Conservation (phyloP, 2,888 invertebrate genomes). For the Aricia artaxerxes region DNA sequence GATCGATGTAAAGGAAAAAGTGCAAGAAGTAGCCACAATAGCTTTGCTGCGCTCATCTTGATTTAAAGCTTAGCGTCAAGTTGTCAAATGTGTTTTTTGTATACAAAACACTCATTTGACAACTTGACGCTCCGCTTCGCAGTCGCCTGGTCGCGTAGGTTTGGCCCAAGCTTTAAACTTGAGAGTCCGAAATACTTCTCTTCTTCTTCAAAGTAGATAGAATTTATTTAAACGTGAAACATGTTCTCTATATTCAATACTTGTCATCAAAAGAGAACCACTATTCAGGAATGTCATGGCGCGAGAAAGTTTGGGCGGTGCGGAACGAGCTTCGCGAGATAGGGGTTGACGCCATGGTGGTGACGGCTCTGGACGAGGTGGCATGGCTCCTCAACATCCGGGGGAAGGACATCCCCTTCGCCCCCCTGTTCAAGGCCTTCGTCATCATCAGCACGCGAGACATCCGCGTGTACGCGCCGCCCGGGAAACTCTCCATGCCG, state of each 20-base stretch:
- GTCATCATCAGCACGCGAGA: slow-evolving; percentile 83
- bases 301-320: slow-evolving; percentile 85
- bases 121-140: no score
- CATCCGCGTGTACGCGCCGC: slow-evolving; percentile 86
- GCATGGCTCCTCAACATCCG: slow-evolving; percentile 94
- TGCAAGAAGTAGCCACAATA: background rate
- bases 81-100: no score
- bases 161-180: background rate
- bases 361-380: slow-evolving; percentile 91
- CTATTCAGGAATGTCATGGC: slow-evolving; percentile 84
- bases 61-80: background rate
- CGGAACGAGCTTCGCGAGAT: slow-evolving; percentile 81
- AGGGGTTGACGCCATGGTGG: slow-evolving; percentile 88
- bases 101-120: no score
- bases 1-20: background rate
- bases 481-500: slow-evolving; percentile 81
- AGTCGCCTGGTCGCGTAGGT: no score
- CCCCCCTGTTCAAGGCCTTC: slow-evolving; percentile 89
- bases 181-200: background rate
- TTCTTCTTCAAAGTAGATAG: background rate
- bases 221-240: background rate
- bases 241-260: background rate
- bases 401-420: slow-evolving; percentile 90
- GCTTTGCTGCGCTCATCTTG: no score
- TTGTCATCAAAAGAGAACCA: no score